Evolutionary conservation across 2,797 vertebrate species (phyloP), one percentile per base, ranked within the genome.

Genomic region (Neopelma chrysocephalum): DNA sequence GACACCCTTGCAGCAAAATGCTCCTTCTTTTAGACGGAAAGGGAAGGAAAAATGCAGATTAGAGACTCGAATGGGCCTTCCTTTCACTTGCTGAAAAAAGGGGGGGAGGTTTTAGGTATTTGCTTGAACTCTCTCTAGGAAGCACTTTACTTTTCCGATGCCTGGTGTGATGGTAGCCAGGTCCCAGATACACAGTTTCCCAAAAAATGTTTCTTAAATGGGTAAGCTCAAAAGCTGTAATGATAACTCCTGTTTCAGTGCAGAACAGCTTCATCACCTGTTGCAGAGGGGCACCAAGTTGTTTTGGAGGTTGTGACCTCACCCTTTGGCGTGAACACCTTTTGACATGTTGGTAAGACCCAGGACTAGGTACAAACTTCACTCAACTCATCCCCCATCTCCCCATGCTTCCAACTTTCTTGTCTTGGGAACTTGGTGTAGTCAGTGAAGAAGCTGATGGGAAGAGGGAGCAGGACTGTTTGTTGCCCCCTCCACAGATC

Each of bases 1-100:
- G 89, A 94, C 86, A 64, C 88, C 62, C 77, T 86, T 70, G 38
- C 47, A 54, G 89, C 81, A 82, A 90, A 96, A 68, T 53, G 65
- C 22, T 65, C 61, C 51, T 47, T 92, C 66, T 93, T 94, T 89
- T 64, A 43, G 50, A 42, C 53, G 29, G 36, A 45, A 57, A 43
- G 50, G 53, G 51, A 90, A 88, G 50, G 71, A 43, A 61, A 84
- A 60, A 18, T 40, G n/a, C 75, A 34, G 60, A 51, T 62, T 56
- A 27, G 73, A 77, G 65, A 38, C 70, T 60, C 19, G 13, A 86
- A 42, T 56, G 5, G 3, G 20, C 34, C 34, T 86, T 80, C 50
- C 43, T 65, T 75, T 77, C 53, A 70, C 58, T 91, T 87, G 71
- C 20, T 90, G 87, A 80, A 76, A 89, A 94, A 90, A 81, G 54